Evolutionary conservation across 2,888 invertebrate genomes (phyloP), one percentile per base, ranked within the genome.

Genomic region (Zygaena filipendulae): DNA sequence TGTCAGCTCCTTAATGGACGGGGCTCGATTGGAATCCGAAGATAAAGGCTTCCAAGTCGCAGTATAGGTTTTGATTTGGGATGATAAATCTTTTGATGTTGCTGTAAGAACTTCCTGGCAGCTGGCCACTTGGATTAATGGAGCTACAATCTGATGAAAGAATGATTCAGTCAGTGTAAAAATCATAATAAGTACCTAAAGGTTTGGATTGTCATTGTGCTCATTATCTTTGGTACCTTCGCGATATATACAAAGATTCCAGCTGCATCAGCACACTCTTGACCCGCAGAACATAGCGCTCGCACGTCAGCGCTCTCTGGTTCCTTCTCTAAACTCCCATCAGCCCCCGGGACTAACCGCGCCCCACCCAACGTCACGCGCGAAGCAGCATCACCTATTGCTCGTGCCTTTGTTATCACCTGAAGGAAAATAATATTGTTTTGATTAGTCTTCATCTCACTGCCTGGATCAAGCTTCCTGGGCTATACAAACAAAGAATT

Each of bases 141-240:
- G 60, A 0, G 67, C 59, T 11, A 64, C 55, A 2, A 68, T 45
- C 68, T 69, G 45, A 7, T 23, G n/a, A n/a, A n/a, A n/a, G n/a
- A n/a, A n/a, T n/a, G n/a, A n/a, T n/a, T n/a, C n/a, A n/a, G n/a
- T n/a, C n/a, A n/a, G n/a, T n/a, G n/a, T n/a, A n/a, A n/a, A n/a
- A n/a, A n/a, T n/a, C n/a, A n/a, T n/a, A n/a, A n/a, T n/a, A n/a
- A n/a, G n/a, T n/a, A n/a, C n/a, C n/a, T n/a, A n/a, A n/a, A n/a
- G n/a, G n/a, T n/a, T n/a, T n/a, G n/a, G n/a, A n/a, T n/a, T n/a
- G n/a, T n/a, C n/a, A n/a, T n/a, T n/a, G n/a, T n/a, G n/a, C n/a
- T n/a, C n/a, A n/a, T n/a, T n/a, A n/a, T n/a, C n/a, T n/a, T n/a
- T 30, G 6, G 4, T 34, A 64, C 64, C 56, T 58, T 64, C n/a